Evolutionary conservation across 2,888 invertebrate genomes (phyloP).

Genomic region (Parthenolecanium corni): DNA sequence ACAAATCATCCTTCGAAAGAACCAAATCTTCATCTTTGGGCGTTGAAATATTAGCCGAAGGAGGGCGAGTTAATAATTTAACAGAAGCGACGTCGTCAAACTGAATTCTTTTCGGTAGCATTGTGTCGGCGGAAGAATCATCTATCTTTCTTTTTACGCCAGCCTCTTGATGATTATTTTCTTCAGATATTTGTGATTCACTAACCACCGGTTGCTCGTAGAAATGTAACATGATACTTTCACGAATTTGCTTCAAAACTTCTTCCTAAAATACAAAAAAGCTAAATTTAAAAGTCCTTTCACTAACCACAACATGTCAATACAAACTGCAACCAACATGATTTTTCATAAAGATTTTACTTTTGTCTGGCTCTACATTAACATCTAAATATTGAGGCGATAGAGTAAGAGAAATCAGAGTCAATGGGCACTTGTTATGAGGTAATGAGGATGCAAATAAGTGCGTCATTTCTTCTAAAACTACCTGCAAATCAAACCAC

Average conservation of each 20-base stretch:
- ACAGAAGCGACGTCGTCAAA: too few species aligned
- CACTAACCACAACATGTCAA: background rate
- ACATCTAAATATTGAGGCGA: slow-evolving; percentile 44
- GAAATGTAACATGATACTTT: slow-evolving; percentile 25
- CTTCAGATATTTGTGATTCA: too few species aligned
- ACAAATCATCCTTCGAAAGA: too few species aligned
- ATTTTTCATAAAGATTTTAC: slow-evolving; percentile 42
- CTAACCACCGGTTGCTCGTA: background rate
- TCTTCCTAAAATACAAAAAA: slow-evolving; percentile 28
- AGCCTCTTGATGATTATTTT: too few species aligned
- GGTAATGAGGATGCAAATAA: slow-evolving; percentile 38
- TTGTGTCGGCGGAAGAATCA: too few species aligned
- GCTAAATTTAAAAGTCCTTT: background rate
- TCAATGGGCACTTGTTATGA: slow-evolving; percentile 41
- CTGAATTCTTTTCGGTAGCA: too few species aligned
- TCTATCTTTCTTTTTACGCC: too few species aligned
- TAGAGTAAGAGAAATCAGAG: slow-evolving; percentile 40
- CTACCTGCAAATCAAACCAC: slow-evolving; percentile 38
- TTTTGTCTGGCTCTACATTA: slow-evolving; percentile 51
- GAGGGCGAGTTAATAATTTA: too few species aligned
- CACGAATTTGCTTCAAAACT: slow-evolving; percentile 25
- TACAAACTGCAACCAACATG: slow-evolving; percentile 38
- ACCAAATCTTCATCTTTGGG: too few species aligned
- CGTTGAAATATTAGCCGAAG: too few species aligned
- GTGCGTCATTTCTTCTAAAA: slow-evolving; percentile 39